A percentile compares a stretch with the other conserved stretches of the same genome.
phyloP scores from a whole-genome alignment of 2,797 vertebrate species.

The Coilia nasus region DNA sequence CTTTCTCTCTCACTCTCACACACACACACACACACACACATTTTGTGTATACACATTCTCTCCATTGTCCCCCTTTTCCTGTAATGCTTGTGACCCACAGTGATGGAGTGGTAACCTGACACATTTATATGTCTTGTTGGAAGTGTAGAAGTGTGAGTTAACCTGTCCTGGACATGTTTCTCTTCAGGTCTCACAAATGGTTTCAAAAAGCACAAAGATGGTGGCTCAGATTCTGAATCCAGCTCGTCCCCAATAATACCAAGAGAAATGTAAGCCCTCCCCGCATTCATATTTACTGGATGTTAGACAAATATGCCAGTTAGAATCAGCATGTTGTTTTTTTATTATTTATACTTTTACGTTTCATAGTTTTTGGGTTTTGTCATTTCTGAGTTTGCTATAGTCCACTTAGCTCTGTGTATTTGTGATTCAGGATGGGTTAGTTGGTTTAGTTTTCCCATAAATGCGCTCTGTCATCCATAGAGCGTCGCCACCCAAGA shows the following conservation, averaged over 20 bases:
- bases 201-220: constrained; percentile 81
- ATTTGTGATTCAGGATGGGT: background rate
- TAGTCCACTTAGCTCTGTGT: background rate
- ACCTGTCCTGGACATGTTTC: constrained; percentile 35
- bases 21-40: background rate
- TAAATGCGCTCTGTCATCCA: constrained; percentile 19
- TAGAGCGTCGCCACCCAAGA: constrained; percentile 80
- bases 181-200: constrained; percentile 87
- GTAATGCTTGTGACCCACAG: background rate
- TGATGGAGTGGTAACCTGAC: background rate
- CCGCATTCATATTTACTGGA: background rate
- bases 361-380: background rate
- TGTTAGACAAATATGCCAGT: background rate
- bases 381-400: background rate
- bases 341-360: background rate
- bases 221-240: constrained; percentile 83
- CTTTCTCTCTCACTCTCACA: constrained; percentile 21
- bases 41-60: background rate
- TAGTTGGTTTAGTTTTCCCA: constrained; percentile 32
- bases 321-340: background rate
- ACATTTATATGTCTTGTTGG: background rate
- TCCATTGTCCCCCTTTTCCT: background rate
- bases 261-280: constrained; percentile 81
- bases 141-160: background rate
- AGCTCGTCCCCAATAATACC: constrained; percentile 78